Evolutionary conservation across 2,888 invertebrate genomes (phyloP), one percentile per base, ranked within the genome.

Genomic region (Ptilodon capucinus): DNA sequence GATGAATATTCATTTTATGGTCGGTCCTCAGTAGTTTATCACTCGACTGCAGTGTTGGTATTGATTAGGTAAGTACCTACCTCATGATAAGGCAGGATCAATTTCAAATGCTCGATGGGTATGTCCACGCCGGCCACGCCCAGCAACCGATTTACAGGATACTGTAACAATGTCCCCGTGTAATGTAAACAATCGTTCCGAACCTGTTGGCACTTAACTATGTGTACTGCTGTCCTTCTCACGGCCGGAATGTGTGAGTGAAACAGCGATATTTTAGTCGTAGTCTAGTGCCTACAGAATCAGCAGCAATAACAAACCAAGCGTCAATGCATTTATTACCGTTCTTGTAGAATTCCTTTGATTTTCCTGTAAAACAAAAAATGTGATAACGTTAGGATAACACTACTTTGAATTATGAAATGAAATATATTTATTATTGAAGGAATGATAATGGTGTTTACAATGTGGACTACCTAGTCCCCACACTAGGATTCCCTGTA

Each of bases 91-190:
- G 90, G 90, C 13, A 91, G 68, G 36, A 82, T 57, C 25, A 86
- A 54, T 62, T 87, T 89, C 54, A 90, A 57, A 54, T 90, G 87
- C 46, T 89, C 87, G 46, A 89, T 69, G 2, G 90, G 90, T 39
- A 91, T 89, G 46, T 91, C 90, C 5, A 91, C 81, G 0, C 90
- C 90, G 1, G 88, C 91, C 0, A 91, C 91, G 7, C 91, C 91
- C 32, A 91, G 62, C 3, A 91, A 72, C 11, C 89, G 72, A 40
- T 90, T 88, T 0, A 87, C 86, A 2, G 89, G 89, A 47, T 89
- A 89, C 88, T 89, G 78, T 34, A 36, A n/a, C 8, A 14, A 30
- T 2, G n/a, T 3, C n/a, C n/a, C n/a, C n/a, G n/a, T n/a, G n/a
- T n/a, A n/a, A n/a, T n/a, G n/a, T n/a, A n/a, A n/a, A n/a, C n/a